phyloP scores from a whole-genome alignment of 2,797 vertebrate genomes.

The Enteromius argenteus region DNA sequence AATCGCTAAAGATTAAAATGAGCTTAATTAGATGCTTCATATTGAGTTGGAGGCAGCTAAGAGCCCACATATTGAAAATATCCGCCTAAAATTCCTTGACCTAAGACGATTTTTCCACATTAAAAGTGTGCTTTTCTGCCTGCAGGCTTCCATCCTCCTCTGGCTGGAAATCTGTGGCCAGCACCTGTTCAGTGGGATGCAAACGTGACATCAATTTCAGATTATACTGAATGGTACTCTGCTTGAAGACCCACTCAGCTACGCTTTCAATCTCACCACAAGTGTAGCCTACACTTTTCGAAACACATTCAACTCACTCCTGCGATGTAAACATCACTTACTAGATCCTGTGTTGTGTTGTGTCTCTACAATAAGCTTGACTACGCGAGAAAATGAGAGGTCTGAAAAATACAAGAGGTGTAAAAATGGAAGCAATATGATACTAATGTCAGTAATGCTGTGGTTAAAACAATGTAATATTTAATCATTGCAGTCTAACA shows the following conservation, averaged over 20 bases:
- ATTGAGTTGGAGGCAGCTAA: background rate
- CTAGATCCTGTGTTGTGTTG: background rate
- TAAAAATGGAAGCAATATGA: background rate
- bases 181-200: constrained; percentile 32
- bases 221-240: constrained; percentile 29
- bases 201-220: constrained; percentile 33
- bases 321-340: constrained; percentile 25
- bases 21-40: constrained; percentile 21
- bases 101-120: constrained; percentile 18
- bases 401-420: background rate
- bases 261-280: background rate
- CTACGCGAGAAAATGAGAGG: background rate
- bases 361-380: background rate
- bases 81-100: constrained; percentile 8
- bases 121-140: constrained; percentile 24
- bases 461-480: background rate
- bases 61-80: background rate
- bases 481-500: background rate
- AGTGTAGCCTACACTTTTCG: constrained; percentile 17
- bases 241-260: constrained; percentile 33
- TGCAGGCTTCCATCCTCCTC: constrained; percentile 9
- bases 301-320: constrained; percentile 4
- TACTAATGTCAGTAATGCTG: background rate
- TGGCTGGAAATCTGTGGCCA: constrained; percentile 31
- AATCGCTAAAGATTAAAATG: constrained; percentile 15